A percentile compares a stretch with the other conserved stretches of the same genome.
Conservation (phyloP, 2,797 vertebrate genomes). For the Kryptolebias ocellatus region DNA sequence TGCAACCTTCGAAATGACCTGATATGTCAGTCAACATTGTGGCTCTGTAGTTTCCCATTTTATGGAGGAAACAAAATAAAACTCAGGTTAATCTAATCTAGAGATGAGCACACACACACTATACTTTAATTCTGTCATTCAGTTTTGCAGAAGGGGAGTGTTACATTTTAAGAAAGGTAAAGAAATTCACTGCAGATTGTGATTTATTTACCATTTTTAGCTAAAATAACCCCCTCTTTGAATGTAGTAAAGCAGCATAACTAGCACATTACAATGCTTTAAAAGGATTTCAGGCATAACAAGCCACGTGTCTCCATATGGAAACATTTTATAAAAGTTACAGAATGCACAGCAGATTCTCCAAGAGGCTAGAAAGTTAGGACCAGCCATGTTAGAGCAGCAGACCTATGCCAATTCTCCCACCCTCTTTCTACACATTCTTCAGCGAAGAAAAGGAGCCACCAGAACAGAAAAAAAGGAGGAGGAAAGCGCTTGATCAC, state of each 20-base stretch:
- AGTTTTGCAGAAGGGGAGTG: constrained; percentile 32
- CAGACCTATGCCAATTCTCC: constrained; percentile 61
- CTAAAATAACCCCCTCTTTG: background rate
- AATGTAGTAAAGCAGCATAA: background rate
- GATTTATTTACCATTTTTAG: background rate
- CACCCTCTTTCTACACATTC: constrained; percentile 57
- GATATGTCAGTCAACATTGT: background rate
- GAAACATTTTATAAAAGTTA: background rate
- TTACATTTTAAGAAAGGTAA: constrained; percentile 26
- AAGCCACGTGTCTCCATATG: background rate
- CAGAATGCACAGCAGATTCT: constrained; percentile 22
- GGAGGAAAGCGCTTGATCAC: constrained; percentile 21
- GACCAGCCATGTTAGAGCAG: constrained; percentile 50
- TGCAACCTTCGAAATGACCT: background rate
- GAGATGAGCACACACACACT: constrained; percentile 27
- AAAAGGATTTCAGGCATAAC: background rate
- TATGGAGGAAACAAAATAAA: background rate
- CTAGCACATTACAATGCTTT: background rate
- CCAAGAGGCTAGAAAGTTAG: constrained; percentile 25
- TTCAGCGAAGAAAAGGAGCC: constrained; percentile 37
- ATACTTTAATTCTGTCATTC: constrained; percentile 25
- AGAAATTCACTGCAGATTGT: constrained; percentile 9
- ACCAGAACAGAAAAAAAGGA: constrained; percentile 36
- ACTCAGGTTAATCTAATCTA: constrained; percentile 10
- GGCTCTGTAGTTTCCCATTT: background rate